Base-by-base conservation (phyloP, 2,888 invertebrate genomes). In the Drosophila prostipennis region DNA sequence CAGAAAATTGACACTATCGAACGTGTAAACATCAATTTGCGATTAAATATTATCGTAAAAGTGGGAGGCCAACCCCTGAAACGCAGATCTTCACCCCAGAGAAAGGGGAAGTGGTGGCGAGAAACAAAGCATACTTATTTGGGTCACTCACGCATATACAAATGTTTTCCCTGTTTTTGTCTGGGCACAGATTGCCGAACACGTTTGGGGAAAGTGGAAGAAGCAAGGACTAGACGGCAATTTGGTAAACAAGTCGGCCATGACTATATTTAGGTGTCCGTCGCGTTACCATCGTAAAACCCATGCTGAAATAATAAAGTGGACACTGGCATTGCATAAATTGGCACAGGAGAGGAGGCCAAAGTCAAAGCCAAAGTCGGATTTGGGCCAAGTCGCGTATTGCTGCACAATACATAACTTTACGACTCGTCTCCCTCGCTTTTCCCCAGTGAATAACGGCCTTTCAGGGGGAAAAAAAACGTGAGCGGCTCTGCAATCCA, bases 11-110 rank as follows among this genome's bases (percentile, higher is more conserved):
- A 54, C 34, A 53, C 46, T 26, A 39, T 39, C 64, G 54, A 34
- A 37, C 45, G 74, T 56, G 72, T 67, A 74, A 70, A 74, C 76
- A 74, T 71, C 74, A 71, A 71, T 75, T 74, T 74, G 76, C 64
- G 75, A 70, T 74, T 75, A 75, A 74, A 75, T 74, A 71, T 64
- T 74, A 75, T 75, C 49, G 55, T 53, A 71, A 57, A 52, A 52
- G 75, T 11, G 14, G 13, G 14, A 4, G 32, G 6, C 26, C 51
- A 23, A 5, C 3, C 37, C 7, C 29, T 19, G n/a, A 34, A 26
- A 34, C 40, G 40, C 36, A 51, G 14, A 32, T 2, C 14, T 6
- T 13, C 13, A 16, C 1, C 11, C 16, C 32, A 11, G 39, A 46
- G 23, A 54, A 45, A 42, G 54, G 37, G 49, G 40, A 39, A 42